Evolutionary conservation across 2,888 invertebrate genomes (phyloP).

Genomic region (Callinectes sapidus): DNA sequence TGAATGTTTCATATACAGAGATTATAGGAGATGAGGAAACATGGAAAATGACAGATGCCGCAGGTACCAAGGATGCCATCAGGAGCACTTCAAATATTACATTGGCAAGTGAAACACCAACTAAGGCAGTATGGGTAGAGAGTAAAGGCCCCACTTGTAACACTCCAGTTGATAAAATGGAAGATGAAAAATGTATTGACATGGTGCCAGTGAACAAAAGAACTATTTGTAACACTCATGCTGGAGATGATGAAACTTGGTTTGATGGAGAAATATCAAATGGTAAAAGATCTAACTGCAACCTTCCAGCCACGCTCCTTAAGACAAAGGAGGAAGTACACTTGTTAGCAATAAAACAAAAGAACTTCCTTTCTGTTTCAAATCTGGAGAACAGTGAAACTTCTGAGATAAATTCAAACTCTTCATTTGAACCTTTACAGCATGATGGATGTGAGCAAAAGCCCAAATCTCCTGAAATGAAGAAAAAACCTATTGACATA

Average conservation of each 20-base stretch:
- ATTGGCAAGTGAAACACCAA: neutral
- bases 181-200: neutral
- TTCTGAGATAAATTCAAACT: neutral
- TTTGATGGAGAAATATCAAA: neutral
- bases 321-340: neutral
- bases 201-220: neutral
- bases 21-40: neutral
- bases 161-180: neutral
- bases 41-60: neutral
- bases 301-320: neutral
- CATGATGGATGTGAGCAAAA: neutral
- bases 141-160: neutral
- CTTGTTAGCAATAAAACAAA: conserved; percentile 10
- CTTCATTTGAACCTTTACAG: neutral
- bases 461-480: neutral
- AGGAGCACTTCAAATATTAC: neutral
- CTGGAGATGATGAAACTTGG: neutral
- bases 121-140: neutral
- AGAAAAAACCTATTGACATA: neutral
- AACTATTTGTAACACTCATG: neutral
- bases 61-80: neutral
- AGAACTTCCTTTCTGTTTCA: conserved; percentile 45
- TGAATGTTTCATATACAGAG: conserved; percentile 35
- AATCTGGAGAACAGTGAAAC: conserved; percentile 22
- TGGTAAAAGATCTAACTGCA: neutral